Evolutionary conservation across 2,888 invertebrate genomes (phyloP).

Genomic region (Drosophila macrospina): DNA sequence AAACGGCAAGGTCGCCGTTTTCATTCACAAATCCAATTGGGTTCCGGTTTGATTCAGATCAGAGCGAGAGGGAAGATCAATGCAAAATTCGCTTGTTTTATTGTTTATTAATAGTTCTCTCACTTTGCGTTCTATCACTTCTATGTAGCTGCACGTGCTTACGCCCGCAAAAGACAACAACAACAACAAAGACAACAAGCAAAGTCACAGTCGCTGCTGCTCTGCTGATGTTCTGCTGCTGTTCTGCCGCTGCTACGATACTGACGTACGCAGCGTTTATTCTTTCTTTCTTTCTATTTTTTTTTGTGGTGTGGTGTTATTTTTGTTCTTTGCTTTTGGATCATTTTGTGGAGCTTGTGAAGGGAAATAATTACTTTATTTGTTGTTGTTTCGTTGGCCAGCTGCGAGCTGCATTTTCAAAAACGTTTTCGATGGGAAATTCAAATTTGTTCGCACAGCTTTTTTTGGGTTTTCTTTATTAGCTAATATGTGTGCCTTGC

Average conservation of each 20-base stretch:
- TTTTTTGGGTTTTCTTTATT: constrained; percentile 50
- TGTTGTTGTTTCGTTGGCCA: constrained; percentile 49
- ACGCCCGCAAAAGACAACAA: constrained; percentile 36
- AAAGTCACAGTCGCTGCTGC: constrained; percentile 9
- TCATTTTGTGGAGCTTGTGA: constrained; percentile 66
- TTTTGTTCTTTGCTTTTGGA: constrained; percentile 58
- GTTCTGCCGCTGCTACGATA: constrained; percentile 2
- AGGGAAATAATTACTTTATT: constrained; percentile 77
- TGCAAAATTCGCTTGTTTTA: constrained; percentile 43
- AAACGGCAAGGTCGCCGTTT: constrained; percentile 53
- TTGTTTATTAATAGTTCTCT: constrained; percentile 58
- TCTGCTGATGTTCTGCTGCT: too few species aligned
- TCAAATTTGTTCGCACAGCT: constrained; percentile 59
- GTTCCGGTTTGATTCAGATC: constrained; percentile 55
- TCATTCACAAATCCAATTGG: constrained; percentile 66
- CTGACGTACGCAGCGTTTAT: constrained; percentile 29
- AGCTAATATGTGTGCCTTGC: constrained; percentile 57
- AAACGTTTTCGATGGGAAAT: constrained; percentile 43
- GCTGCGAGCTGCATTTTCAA: constrained; percentile 57
- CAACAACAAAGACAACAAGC: constrained; percentile 20
- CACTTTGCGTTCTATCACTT: constrained; percentile 19
- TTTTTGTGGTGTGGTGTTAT: constrained; percentile 54
- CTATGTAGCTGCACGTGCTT: constrained; percentile 47
- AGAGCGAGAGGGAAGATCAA: constrained; percentile 29
- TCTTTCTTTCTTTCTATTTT: constrained; percentile 12